A percentile compares a stretch with the other conserved stretches of the same genome.
Evolutionary conservation across 2,888 invertebrate genomes (phyloP).

Genomic region (Timandra comae): DNA sequence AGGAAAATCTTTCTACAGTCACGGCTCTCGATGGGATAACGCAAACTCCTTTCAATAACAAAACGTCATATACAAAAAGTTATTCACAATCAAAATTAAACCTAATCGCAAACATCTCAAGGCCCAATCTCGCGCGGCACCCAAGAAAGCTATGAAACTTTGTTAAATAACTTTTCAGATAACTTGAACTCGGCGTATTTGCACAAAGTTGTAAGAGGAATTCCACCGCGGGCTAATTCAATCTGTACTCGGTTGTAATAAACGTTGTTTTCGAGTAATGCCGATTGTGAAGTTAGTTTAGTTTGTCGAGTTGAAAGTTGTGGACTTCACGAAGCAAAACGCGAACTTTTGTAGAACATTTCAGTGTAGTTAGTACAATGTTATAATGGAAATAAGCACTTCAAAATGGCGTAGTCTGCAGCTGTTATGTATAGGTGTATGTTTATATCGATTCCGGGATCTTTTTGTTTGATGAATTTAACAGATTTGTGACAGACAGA

Average conservation of each 20-base stretch:
- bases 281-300: conserved; percentile 66
- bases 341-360: conserved; percentile 77
- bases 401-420: conserved; percentile 74
- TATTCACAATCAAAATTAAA: conserved; percentile 53
- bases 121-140: conserved; percentile 56
- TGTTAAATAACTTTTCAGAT: conserved; percentile 78
- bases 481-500: conserved; percentile 33
- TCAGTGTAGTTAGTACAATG: conserved; percentile 78
- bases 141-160: conserved; percentile 76
- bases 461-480: conserved; percentile 43
- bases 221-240: conserved; percentile 69
- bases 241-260: conserved; percentile 74
- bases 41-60: conserved; percentile 42
- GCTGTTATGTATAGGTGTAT: conserved; percentile 52
- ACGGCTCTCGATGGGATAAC: conserved; percentile 77
- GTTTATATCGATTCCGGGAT: conserved; percentile 50
- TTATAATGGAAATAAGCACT: conserved; percentile 78
- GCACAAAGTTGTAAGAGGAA: conserved; percentile 72
- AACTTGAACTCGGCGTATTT: conserved; percentile 74
- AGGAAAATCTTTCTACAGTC: conserved; percentile 76
- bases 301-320: conserved; percentile 63
- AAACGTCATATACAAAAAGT: conserved; percentile 45
- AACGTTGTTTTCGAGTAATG: conserved; percentile 74
- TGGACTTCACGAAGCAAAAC: conserved; percentile 77
- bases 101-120: conserved; percentile 49